A percentile compares a stretch with the other conserved stretches of the same genome.
phyloP scores from a whole-genome alignment of 2,797 vertebrate genomes.

The Mormyrops attenuatus region DNA sequence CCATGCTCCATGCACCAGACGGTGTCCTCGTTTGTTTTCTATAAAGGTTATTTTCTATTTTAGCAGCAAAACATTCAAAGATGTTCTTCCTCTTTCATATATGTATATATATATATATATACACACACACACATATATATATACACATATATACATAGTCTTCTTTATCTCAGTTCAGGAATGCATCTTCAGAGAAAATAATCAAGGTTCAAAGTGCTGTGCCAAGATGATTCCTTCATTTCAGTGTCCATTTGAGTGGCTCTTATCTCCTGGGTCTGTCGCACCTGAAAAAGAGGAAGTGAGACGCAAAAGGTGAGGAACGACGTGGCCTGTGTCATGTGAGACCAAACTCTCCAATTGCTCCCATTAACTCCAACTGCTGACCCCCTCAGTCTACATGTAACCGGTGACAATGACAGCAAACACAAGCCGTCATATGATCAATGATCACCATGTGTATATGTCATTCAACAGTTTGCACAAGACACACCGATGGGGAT shows the following conservation, averaged over 20 bases:
- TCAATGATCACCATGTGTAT: background rate
- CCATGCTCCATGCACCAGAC: conserved; percentile 44
- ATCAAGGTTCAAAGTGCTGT: conserved; percentile 95
- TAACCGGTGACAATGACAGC: background rate
- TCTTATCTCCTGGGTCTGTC: conserved; percentile 96
- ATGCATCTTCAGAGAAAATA: conserved; percentile 73
- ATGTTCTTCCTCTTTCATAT: conserved; percentile 44
- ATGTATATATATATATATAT: conserved; percentile 46
- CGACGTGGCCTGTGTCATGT: background rate
- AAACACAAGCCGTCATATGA: background rate
- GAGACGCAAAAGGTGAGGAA: background rate
- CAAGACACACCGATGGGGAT: background rate
- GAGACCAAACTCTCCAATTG: background rate
- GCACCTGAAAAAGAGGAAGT: conserved; percentile 67
- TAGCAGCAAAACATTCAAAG: conserved; percentile 66
- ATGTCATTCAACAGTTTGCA: background rate
- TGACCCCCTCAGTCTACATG: background rate
- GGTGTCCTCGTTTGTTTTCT: background rate
- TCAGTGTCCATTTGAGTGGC: conserved; percentile 62
- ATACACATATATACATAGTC: background rate
- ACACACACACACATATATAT: background rate
- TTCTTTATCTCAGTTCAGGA: conserved; percentile 63
- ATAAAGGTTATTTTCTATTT: conserved; percentile 46
- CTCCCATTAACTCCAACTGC: background rate
- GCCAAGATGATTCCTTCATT: conserved; percentile 86